Evolutionary conservation across 2,888 invertebrate species (phyloP).

Genomic region (Cephalotes varians): DNA sequence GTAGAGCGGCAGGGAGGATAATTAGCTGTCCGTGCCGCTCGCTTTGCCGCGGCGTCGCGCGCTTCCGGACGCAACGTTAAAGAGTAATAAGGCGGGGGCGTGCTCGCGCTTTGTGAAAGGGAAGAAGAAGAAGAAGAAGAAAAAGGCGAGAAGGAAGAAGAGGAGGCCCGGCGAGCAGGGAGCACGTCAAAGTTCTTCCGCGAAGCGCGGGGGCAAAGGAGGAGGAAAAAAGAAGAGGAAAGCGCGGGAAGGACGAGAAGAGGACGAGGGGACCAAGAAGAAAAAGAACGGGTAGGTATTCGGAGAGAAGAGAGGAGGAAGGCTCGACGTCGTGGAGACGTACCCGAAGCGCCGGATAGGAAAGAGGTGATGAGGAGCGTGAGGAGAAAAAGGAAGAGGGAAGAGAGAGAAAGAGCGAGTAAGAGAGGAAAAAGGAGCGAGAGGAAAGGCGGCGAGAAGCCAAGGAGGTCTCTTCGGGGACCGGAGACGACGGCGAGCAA

Average conservation of each 20-base stretch:
- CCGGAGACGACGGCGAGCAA: constrained; percentile 56
- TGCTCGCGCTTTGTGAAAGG: constrained; percentile 48
- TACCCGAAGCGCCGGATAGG: constrained; percentile 32
- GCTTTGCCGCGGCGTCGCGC: constrained; percentile 53
- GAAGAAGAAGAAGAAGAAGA: constrained; percentile 42
- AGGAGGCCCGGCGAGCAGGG: constrained; percentile 43
- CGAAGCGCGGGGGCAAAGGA: constrained; percentile 54
- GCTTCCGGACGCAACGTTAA: constrained; percentile 45
- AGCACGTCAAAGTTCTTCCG: constrained; percentile 63
- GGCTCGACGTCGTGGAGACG: constrained; percentile 47
- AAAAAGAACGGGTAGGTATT: constrained; percentile 37
- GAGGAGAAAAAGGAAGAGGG: constrained; percentile 50
- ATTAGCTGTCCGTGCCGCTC: constrained; percentile 57
- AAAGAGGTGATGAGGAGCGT: constrained; percentile 37
- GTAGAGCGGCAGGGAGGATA: constrained; percentile 56
- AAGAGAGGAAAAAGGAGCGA: neutral
- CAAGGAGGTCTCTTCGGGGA: constrained; percentile 57
- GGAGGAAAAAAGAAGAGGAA: constrained; percentile 27
- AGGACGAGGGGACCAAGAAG: constrained; percentile 36
- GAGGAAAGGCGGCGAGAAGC: constrained; percentile 56
- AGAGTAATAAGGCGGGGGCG: constrained; percentile 48
- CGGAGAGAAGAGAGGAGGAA: constrained; percentile 11
- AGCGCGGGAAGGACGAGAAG: constrained; percentile 54
- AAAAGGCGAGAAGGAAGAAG: constrained; percentile 27
- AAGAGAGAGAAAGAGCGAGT: constrained; percentile 33